These are phyloP conservation scores for Scatophagus argus DNA, from an alignment of 2,113 vertebrate species.

Conservation along the genomic window DNA sequence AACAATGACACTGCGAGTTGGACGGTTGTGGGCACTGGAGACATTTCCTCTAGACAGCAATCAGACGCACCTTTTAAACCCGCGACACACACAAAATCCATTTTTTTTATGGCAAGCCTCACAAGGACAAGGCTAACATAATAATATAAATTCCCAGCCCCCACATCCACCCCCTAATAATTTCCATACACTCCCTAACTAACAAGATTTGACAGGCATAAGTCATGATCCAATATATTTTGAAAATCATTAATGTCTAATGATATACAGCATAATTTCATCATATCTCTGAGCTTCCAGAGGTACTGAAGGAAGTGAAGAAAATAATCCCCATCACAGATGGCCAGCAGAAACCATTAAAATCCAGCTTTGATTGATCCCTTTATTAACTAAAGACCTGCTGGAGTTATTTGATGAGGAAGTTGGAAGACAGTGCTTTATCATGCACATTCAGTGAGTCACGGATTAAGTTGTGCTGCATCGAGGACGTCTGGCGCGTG, in stretches of 20 bases:
- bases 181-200: constrained; percentile 9
- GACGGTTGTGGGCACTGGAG: not conserved
- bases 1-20: not conserved
- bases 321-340: constrained; percentile 40
- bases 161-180: not conserved
- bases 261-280: constrained; percentile 9
- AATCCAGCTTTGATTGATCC: constrained; percentile 54
- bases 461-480: constrained; percentile 49
- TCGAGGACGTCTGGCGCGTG: constrained; percentile 34
- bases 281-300: constrained; percentile 38
- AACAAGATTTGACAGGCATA: constrained; percentile 24
- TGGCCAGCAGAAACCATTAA: constrained; percentile 34
- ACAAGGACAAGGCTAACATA: too few relatives aligned
- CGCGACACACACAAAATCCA: not conserved
- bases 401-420: constrained; percentile 39
- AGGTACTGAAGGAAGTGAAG: constrained; percentile 18
- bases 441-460: constrained; percentile 30
- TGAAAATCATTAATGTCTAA: constrained; percentile 33
- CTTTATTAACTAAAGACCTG: constrained; percentile 39
- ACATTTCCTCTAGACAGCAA: not conserved
- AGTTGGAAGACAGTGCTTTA: constrained; percentile 40
- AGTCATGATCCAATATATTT: constrained; percentile 35
- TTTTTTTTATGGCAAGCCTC: not conserved
- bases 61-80: not conserved
- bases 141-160: not conserved